Base-by-base conservation (phyloP, 2,113 vertebrate species). In the Agapornis roseicollis region DNA sequence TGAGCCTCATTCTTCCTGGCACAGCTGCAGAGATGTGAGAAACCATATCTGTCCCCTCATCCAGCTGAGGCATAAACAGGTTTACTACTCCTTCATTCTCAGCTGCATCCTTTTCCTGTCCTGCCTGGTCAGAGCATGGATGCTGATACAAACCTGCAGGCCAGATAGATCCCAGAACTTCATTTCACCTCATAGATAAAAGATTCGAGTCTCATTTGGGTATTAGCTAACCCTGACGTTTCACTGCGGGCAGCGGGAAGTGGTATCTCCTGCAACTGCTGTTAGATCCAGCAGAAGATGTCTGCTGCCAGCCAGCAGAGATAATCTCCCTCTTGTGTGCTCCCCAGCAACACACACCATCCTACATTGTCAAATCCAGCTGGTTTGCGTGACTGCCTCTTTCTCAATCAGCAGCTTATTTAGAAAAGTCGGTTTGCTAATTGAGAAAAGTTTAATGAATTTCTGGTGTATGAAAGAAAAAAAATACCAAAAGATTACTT, bases 391-490 rank as follows among this genome's bases (percentile, higher is more conserved):
- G 95, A 94, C 85, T 77, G 84, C 83, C 79, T 87, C 61, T 42
- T 92, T 94, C 96, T 88, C 96, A 77, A 69, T 97, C 96, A 94
- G 89, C 94, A 94, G 92, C 95, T 98, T 97, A 96, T 96, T 98
- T 98, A 97, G 96, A 96, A 97, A 98, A 98, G 96, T 97, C 56
- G 31, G 80, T 97, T 96, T 95, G 94, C 85, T 98, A 98, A 98
- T 97, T 98, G 96, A 97, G 97, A 97, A 97, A 98, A 98, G 94
- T 95, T 96, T 98, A 98, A 98, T 98, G 98, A 98, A 97, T 97
- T 98, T 98, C 91, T 80, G 94, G 97, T 87, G 91, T 53, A 92
- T 49, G 1, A 5, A 22, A 4, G 6, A 19, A 71, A 73, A 50
- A 72, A 72, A 89, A 73, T 31, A 18, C 20, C 47, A 24, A 86